Percentiles rank a stretch among this genome's conserved stretches.
Evolutionary conservation across 2,113 vertebrate species (phyloP).

Genomic region (Campylomormyrus numenius): DNA sequence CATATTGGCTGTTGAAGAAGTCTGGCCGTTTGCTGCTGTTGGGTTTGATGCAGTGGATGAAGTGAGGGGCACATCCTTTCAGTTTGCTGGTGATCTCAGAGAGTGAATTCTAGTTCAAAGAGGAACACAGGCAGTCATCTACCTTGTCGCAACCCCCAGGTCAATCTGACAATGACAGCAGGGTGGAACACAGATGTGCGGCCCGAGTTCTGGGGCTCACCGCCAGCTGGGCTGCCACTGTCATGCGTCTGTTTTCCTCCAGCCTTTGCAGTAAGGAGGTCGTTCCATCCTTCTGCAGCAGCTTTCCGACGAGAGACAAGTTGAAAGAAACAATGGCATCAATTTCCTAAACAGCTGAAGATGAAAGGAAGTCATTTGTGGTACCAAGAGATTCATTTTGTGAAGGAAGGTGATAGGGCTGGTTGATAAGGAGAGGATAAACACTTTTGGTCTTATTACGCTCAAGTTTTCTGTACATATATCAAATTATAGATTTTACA

Average conservation of each 20-base stretch:
- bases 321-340: not conserved
- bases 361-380: not conserved
- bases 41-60: conserved; percentile 83
- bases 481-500: not conserved
- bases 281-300: conserved; percentile 81
- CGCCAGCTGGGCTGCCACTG: conserved; percentile 73
- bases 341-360: not conserved
- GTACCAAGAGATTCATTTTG: too few species aligned
- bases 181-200: not conserved
- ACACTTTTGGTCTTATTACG: not conserved
- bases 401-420: not conserved
- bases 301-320: conserved; percentile 48
- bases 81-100: conserved; percentile 76
- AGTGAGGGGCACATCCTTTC: conserved; percentile 71
- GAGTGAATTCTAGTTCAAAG: conserved; percentile 68
- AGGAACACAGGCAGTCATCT: not conserved
- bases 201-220: conserved; percentile 51
- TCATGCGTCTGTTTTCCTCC: conserved; percentile 72
- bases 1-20: conserved; percentile 76
- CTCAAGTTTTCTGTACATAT: not conserved
- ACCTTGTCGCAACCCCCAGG: too few species aligned
- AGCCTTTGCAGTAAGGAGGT: conserved; percentile 75
- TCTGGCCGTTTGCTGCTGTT: conserved; percentile 68
- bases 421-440: not conserved
- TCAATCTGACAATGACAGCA: not conserved